These are phyloP conservation scores for Suillia variegata DNA, from an alignment of 2,888 invertebrate species.

Conservation along the genomic window DNA sequence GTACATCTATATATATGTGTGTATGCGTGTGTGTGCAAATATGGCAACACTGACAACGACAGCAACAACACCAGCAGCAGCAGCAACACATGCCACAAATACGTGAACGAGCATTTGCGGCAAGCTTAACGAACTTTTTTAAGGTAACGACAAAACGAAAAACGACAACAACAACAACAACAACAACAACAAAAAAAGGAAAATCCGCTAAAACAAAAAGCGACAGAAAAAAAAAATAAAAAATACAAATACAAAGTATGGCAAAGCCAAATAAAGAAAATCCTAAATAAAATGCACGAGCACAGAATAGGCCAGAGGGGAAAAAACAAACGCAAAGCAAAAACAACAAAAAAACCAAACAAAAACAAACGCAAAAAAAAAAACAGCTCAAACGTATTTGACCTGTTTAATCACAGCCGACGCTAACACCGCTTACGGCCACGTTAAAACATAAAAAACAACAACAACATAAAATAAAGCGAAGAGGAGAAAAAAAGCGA, in stretches of 20 bases:
- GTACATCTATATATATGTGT: too few relatives aligned
- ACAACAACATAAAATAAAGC: constrained; percentile 5
- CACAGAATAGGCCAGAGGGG: neutral
- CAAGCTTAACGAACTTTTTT: too few relatives aligned
- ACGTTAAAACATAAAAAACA: constrained; percentile 11
- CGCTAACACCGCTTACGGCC: constrained; percentile 4
- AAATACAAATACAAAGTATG: neutral
- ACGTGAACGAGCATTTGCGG: neutral
- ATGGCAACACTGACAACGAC: constrained; percentile 5
- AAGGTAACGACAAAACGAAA: neutral
- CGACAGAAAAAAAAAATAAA: neutral
- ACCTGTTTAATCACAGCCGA: neutral
- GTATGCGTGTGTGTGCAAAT: too few relatives aligned
- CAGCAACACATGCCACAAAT: neutral
- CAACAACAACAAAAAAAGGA: constrained; percentile 15
- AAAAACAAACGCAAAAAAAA: neutral
- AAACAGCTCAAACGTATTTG: neutral
- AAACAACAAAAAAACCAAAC: neutral
- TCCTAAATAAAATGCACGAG: constrained; percentile 11
- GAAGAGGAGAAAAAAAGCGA: constrained; percentile 24
- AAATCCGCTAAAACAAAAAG: constrained; percentile 4
- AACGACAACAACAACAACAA: too few relatives aligned
- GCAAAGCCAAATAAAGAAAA: constrained; percentile 15
- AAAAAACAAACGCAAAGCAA: neutral
- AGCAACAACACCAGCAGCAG: constrained; percentile 18